Conservation (phyloP, 2,797 vertebrate genomes). For the Acanthurus tractus region DNA sequence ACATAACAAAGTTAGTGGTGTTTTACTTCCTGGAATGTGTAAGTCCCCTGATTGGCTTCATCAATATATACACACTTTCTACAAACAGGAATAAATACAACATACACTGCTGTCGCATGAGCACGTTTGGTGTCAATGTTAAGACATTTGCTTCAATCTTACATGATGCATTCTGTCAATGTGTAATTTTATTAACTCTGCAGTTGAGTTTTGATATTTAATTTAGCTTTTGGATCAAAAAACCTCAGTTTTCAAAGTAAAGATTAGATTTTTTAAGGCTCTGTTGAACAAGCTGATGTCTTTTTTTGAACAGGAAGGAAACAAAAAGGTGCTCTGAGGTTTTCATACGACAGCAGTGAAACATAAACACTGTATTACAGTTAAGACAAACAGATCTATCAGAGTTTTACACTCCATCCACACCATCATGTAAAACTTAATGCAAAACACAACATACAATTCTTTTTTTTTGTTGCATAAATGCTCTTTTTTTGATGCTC, state of each 20-base stretch:
- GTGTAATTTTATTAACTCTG: not conserved
- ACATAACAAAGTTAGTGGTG: constrained; percentile 61
- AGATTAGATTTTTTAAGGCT: not conserved
- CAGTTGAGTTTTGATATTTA: not conserved
- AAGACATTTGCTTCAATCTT: not conserved
- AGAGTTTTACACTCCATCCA: constrained; percentile 50
- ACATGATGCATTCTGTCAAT: not conserved
- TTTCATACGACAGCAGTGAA: constrained; percentile 72
- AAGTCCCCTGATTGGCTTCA: constrained; percentile 70
- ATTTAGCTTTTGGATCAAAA: not conserved
- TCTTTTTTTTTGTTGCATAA: constrained; percentile 79
- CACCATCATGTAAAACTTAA: constrained; percentile 57
- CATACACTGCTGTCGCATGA: constrained; percentile 72
- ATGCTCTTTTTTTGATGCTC: constrained; percentile 85
- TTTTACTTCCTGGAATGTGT: constrained; percentile 66
- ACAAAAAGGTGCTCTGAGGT: not conserved
- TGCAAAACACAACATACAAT: constrained; percentile 66
- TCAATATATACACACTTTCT: constrained; percentile 84
- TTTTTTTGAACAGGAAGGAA: not conserved
- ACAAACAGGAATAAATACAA: constrained; percentile 84
- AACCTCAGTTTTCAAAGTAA: not conserved
- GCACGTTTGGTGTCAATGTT: constrained; percentile 19
- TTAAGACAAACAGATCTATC: constrained; percentile 81
- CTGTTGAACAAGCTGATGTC: not conserved
- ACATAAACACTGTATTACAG: constrained; percentile 85